Percentiles rank a stretch among this genome's conserved stretches.
Conservation (phyloP, 2,888 invertebrate species). For the Serripes groenlandicus region DNA sequence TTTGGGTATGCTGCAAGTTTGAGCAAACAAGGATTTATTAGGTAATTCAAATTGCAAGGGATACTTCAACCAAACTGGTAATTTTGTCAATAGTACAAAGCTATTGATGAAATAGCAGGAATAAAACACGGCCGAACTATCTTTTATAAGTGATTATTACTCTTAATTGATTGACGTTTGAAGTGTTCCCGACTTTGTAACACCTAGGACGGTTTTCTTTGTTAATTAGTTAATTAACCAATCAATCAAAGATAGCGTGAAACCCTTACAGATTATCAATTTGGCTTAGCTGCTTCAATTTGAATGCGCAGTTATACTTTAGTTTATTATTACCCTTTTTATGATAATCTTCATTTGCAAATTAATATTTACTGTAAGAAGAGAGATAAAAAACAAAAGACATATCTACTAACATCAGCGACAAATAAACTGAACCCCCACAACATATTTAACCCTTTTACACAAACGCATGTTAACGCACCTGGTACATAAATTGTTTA, state of each 20-base stretch:
- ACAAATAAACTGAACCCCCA: too few species aligned
- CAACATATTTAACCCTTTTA: too few species aligned
- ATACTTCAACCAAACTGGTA: slow-evolving; percentile 48
- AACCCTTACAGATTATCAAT: too few species aligned
- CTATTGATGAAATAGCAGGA: background rate
- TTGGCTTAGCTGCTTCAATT: too few species aligned
- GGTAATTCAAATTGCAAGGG: slow-evolving; percentile 49
- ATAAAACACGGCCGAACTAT: slow-evolving; percentile 15
- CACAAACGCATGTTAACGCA: too few species aligned
- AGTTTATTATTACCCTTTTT: too few species aligned
- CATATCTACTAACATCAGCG: too few species aligned
- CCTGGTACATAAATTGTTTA: too few species aligned
- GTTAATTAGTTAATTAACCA: slow-evolving; percentile 26
- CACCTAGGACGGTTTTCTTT: slow-evolving; percentile 49
- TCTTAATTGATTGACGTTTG: slow-evolving; percentile 58
- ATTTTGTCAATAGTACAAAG: slow-evolving; percentile 30
- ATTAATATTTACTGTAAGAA: too few species aligned
- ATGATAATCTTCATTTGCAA: too few species aligned
- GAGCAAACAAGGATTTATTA: slow-evolving; percentile 64
- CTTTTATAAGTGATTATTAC: slow-evolving; percentile 43
- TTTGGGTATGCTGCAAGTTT: slow-evolving; percentile 52
- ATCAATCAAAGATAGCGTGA: slow-evolving; percentile 15
- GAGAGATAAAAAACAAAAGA: too few species aligned
- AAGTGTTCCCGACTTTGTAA: slow-evolving; percentile 61
- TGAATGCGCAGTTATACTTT: too few species aligned